Base-by-base conservation (phyloP, 2,888 invertebrate genomes). In the Ectropis crepuscularia region DNA sequence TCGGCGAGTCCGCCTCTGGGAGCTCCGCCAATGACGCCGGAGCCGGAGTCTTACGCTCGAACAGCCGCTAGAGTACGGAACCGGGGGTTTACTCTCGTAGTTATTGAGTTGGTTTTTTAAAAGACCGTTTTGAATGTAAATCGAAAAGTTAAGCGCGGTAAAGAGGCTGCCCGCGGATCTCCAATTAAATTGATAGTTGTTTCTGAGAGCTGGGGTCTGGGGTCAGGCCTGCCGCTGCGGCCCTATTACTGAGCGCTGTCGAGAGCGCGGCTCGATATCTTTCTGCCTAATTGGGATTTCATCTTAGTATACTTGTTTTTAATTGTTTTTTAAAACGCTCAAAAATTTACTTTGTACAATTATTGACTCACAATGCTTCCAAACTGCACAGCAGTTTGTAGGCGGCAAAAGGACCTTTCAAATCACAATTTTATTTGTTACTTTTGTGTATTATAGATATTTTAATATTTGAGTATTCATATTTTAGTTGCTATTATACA, bases 101-200 rank as follows among this genome's bases (percentile, higher is more conserved):
- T 87, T 92, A 90, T 91, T 86, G 88, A 89, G 91, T 92, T 89
- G 86, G 71, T 83, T 90, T 85, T 89, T 90, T 88, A 90, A 92
- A 91, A 89, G 85, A 81, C 88, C 91, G 90, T 89, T 92, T 92
- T 92, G 91, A 91, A 91, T 92, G 89, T 92, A 92, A 92, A 92
- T 92, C 89, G 91, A 89, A 92, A 92, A 92, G 91, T 92, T 92
- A 91, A 86, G 86, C 87, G 86, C 78, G 83, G 87, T 87, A 87
- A 90, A 92, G 89, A 87, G 90, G 84, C 82, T 83, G 85, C 83
- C 86, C 81, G 84, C 79, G 79, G 87, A 83, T 77, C 83, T 82
- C 91, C 92, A 92, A 92, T 92, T 92, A 91, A 85, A 91, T 89
- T 89, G 87, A 89, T 90, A 90, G 89, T 87, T 85, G 81, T 77